Percentiles rank a stretch among this genome's conserved stretches.
Conservation (phyloP, 2,888 invertebrate species). For the Pyrocoelia pectoralis region DNA sequence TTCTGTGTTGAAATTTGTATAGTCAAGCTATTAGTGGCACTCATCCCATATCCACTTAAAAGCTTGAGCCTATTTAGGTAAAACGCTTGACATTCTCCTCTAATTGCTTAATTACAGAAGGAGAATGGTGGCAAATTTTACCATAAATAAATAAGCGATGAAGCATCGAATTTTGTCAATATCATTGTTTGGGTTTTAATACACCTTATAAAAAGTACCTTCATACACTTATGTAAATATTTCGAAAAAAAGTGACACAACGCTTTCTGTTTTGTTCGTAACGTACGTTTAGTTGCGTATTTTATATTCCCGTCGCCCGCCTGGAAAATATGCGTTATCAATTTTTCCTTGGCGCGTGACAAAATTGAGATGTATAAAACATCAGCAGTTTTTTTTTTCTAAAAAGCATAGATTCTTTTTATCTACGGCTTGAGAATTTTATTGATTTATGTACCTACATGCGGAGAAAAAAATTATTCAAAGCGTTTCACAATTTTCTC, state of each 20-base stretch:
- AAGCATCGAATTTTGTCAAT: slow-evolving; percentile 23
- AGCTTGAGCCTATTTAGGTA: slow-evolving; percentile 34
- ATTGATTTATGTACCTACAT: slow-evolving; percentile 18
- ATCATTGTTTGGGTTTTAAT: too few species aligned
- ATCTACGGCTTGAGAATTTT: background rate
- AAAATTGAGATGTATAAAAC: slow-evolving; percentile 41
- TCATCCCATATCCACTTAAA: slow-evolving; percentile 24
- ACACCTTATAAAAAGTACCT: too few species aligned
- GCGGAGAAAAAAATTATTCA: background rate
- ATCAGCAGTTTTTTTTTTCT: slow-evolving; percentile 30
- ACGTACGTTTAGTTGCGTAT: slow-evolving; percentile 36
- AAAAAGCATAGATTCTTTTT: slow-evolving; percentile 29
- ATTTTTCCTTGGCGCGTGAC: slow-evolving; percentile 40
- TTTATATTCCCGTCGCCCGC: slow-evolving; percentile 37
- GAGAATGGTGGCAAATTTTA: slow-evolving; percentile 34
- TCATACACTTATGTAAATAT: slow-evolving; percentile 11
- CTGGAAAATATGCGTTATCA: slow-evolving; percentile 44
- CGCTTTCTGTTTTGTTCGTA: slow-evolving; percentile 39
- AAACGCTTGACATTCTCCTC: slow-evolving; percentile 33
- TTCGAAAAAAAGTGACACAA: slow-evolving; percentile 44
- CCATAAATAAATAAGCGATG: slow-evolving; percentile 37
- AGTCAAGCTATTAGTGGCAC: slow-evolving; percentile 17
- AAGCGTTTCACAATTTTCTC: background rate
- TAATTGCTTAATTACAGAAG: slow-evolving; percentile 39
- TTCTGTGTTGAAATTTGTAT: slow-evolving; percentile 8